Base-by-base conservation (phyloP, 1,140 invertebrate species). In the Diorhabda elongata region DNA sequence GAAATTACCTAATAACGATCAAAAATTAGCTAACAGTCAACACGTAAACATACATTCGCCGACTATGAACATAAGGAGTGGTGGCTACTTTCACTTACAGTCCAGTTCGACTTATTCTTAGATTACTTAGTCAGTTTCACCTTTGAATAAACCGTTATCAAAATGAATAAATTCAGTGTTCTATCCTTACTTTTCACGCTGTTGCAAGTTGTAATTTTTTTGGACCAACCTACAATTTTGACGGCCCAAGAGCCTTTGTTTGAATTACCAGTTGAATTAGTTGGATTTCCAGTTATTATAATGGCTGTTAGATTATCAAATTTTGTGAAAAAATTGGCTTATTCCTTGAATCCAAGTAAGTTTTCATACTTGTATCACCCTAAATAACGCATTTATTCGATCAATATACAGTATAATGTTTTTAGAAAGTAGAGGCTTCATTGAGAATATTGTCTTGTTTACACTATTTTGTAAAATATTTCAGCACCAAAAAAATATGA, bases 201-300 rank as follows among this genome's bases (percentile, higher is more conserved):
- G 11, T 57, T 66, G n/a, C 26, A 67, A 44, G 41, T 52, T 43
- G 60, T 70, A 59, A 68, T 71, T 45, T 61, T 71, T 5, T 59
- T 72, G 62, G 67, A 73, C 43, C 44, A 66, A 11, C 56, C 67
- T 26, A 59, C 41, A 52, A 45, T 69, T 76, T 80, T 80, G 3
- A 77, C 81, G 26, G 80, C 84, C 3, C 81, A 87, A 52, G 88
- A 91, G 75, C 85, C 86, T 9, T 74, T 84, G 0, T 91, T 93
- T 75, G 89, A 92, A 77, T 74, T 94, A 57, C 92, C 92, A 2
- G 90, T 94, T 7, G 91, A 94, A 78, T 81, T 94, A 52, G 83
- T 94, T 5, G 92, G 92, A 59, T 94, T 94, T 76, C 92, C 92
- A 0, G 87, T 93, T 52, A 93, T 94, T 73, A 90, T 93, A 62